Evolutionary conservation across 2,888 invertebrate species (phyloP).

Genomic region (Baccha elongata): DNA sequence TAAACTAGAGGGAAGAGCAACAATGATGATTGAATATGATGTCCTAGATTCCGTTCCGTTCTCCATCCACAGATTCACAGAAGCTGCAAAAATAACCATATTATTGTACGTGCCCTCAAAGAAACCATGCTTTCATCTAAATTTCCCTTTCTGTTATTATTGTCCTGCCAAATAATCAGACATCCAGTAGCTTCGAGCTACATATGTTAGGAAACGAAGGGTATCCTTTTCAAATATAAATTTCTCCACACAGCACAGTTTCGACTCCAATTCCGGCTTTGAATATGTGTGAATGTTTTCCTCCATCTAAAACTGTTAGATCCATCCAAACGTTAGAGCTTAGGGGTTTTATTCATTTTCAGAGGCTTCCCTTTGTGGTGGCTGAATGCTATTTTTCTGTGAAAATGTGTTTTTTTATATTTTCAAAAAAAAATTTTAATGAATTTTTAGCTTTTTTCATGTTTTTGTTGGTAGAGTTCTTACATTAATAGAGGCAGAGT

Average conservation of each 20-base stretch:
- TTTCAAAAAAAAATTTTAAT: constrained; percentile 28
- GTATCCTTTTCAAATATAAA: constrained; percentile 16
- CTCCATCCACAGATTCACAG: background rate
- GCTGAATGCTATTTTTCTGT: background rate
- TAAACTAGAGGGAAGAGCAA: constrained; percentile 27
- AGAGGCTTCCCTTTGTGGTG: constrained; percentile 40
- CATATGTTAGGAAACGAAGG: background rate
- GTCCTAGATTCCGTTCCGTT: constrained; percentile 33
- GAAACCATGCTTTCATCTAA: constrained; percentile 51
- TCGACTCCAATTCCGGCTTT: background rate
- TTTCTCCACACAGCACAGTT: background rate
- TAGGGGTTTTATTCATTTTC: constrained; percentile 58
- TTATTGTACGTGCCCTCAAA: constrained; percentile 61
- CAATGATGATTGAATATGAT: constrained; percentile 60
- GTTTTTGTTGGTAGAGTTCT: background rate
- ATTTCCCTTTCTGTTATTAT: constrained; percentile 6
- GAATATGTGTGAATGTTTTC: constrained; percentile 36
- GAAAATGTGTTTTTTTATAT: constrained; percentile 25
- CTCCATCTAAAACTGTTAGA: constrained; percentile 5
- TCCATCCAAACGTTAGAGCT: constrained; percentile 1
- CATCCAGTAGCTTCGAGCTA: background rate
- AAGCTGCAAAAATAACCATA: constrained; percentile 48
- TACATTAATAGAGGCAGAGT: background rate
- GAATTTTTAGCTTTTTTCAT: constrained; percentile 40
- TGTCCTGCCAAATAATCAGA: constrained; percentile 52